Base-by-base conservation (phyloP, 2,113 vertebrate species). In the Ondatra zibethicus region DNA sequence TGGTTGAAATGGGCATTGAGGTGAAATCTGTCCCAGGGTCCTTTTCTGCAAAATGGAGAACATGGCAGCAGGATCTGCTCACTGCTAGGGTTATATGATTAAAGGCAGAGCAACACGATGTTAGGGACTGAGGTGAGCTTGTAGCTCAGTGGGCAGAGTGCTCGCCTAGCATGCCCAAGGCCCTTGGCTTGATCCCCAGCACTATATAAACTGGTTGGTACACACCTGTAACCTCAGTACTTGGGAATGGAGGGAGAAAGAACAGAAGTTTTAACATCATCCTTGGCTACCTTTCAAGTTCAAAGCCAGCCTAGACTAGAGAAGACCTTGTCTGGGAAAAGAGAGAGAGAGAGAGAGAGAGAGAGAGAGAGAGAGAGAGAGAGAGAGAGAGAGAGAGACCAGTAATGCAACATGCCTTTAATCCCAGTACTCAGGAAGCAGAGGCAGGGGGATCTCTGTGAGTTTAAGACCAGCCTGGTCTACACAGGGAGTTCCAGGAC, bases 61-160 rank as follows among this genome's bases (percentile, higher is more conserved):
- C 66, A 19, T 14, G 3, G 0, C 3, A 7, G 9, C 0, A 47
- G 47, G 39, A 10, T 31, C 58, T 29, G 0, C 33, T 27, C 7
- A 0, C 1, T 3, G 33, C 82, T 42, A 16, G 39, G 55, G 68
- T n/a, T 68, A 7, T n/a, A 42, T 4, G 47, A 8, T 65, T 4
- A 33, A 14, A n/a, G 2, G 31, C 36, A 1, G 45, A 58, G 45
- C 45, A 5, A 61, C 36, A 89, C 36, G 7, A 12, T 12, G 47
- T 50, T 27, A 52, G 31, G 25, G 33, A n/a, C 12, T 25, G 0
- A 1, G 9, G 27, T 11, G 29, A 66, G 55, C n/a, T 8, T 66
- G 61, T 47, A 66, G 61, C 42, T 86, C 27, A 21, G 82, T 47
- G 27, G 61, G 8, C 45, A 47, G 27, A 33, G 39, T 5, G 39